Conservation (phyloP, 2,113 vertebrate species). For the Elanus axillaris region DNA sequence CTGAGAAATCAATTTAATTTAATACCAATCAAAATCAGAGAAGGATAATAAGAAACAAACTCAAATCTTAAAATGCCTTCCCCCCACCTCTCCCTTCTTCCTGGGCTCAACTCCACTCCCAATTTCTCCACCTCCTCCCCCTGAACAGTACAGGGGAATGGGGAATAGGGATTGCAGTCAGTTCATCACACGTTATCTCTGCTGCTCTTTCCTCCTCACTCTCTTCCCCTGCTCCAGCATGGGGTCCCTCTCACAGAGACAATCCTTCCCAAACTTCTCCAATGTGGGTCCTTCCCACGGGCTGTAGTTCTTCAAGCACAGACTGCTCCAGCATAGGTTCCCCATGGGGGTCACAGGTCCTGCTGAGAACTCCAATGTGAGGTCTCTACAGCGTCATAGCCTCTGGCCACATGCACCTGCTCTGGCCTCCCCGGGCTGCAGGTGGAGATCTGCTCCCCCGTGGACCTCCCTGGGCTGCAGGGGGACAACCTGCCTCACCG, state of each 20-base stretch:
- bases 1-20: not conserved
- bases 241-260: not conserved
- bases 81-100: not conserved
- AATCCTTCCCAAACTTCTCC: no score
- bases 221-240: not conserved
- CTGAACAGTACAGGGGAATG: accelerated
- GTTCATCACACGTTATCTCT: not conserved
- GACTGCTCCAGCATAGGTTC: no score
- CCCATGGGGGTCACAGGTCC: no score
- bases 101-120: not conserved
- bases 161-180: not conserved
- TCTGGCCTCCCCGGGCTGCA: no score
- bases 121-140: not conserved
- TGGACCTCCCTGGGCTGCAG: no score
- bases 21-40: not conserved
- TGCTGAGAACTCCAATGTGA: no score
- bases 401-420: no score
- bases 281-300: no score
- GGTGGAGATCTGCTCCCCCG: no score
- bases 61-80: not conserved
- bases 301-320: no score
- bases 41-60: not conserved
- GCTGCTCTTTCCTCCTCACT: not conserved
- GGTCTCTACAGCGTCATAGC: no score
- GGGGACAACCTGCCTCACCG: no score